Evolutionary conservation across 2,888 invertebrate species (phyloP).

Genomic region (Himalopsyche kuldschensis): DNA sequence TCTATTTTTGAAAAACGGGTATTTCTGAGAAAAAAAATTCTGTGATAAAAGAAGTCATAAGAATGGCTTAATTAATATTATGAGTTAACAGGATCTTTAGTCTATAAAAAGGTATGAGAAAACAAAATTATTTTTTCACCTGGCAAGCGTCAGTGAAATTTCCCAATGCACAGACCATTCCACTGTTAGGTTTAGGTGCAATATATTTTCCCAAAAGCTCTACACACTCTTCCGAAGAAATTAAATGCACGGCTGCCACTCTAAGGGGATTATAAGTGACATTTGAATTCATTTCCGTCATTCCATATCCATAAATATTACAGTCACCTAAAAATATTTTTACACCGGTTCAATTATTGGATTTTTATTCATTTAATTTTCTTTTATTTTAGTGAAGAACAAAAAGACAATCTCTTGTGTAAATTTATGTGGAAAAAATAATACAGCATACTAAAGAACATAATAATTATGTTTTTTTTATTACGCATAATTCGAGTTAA

Average conservation of each 20-base stretch:
- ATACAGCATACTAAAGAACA: too few species aligned
- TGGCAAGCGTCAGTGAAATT: conserved; percentile 52
- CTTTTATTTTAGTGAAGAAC: neutral
- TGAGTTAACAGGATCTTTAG: too few species aligned
- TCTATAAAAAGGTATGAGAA: neutral
- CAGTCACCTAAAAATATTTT: conserved; percentile 47
- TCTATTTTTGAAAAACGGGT: too few species aligned
- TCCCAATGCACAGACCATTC: conserved; percentile 55
- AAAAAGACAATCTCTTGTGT: neutral
- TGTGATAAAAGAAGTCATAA: too few species aligned
- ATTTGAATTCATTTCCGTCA: conserved; percentile 41
- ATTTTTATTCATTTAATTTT: conserved; percentile 9
- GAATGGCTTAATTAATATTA: neutral
- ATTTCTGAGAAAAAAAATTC: too few species aligned
- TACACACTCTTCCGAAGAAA: conserved; percentile 51
- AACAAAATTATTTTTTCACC: conserved; percentile 42
- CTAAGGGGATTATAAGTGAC: conserved; percentile 46
- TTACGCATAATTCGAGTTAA: too few species aligned
- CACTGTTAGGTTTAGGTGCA: conserved; percentile 48
- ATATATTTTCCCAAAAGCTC: conserved; percentile 46
- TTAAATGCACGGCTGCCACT: conserved; percentile 47
- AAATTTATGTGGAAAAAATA: too few species aligned
- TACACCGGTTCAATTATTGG: neutral
- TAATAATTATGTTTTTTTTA: too few species aligned
- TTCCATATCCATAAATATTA: conserved; percentile 52